Conservation (phyloP, 2,888 invertebrate species). For the Cactoblastis cactorum region DNA sequence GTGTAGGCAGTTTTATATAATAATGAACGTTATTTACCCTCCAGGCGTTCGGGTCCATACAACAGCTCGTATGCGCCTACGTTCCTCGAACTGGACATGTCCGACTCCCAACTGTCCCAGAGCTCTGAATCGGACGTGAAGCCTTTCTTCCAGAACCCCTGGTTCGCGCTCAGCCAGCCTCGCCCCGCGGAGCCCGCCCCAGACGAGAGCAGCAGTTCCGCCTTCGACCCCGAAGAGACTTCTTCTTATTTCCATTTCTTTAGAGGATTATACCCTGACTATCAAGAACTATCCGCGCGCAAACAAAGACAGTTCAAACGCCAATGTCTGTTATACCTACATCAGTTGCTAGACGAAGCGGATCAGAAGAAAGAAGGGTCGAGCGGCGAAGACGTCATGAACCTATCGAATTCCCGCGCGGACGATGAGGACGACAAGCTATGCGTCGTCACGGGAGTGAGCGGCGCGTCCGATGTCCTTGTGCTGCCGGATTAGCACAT, state of each 20-base stretch:
- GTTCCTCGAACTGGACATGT: conserved; percentile 35
- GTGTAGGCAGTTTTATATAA: neutral
- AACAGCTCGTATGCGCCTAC: conserved; percentile 36
- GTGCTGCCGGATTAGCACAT: neutral
- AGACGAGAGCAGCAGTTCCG: conserved; percentile 42
- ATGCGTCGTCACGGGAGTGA: neutral
- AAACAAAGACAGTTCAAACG: conserved; percentile 56
- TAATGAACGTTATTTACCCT: neutral
- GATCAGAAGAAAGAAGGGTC: conserved; percentile 26
- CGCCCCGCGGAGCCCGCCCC: conserved; percentile 20
- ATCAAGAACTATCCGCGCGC: conserved; percentile 46
- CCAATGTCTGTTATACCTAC: conserved; percentile 52
- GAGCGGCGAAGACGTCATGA: conserved; percentile 28
- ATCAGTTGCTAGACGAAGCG: conserved; percentile 57
- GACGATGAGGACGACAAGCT: conserved; percentile 14
- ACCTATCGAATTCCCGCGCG: conserved; percentile 23
- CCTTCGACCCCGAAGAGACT: conserved; percentile 56
- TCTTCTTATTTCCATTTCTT: conserved; percentile 67
- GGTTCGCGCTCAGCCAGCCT: conserved; percentile 29
- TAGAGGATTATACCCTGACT: conserved; percentile 60
- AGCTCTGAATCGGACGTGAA: conserved; percentile 32
- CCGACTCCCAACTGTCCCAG: conserved; percentile 15
- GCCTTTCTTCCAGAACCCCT: conserved; percentile 33
- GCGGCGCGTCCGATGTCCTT: neutral
- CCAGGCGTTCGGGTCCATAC: conserved; percentile 44